Conservation (phyloP, 2,888 invertebrate species). For the Eupithecia tripunctaria region DNA sequence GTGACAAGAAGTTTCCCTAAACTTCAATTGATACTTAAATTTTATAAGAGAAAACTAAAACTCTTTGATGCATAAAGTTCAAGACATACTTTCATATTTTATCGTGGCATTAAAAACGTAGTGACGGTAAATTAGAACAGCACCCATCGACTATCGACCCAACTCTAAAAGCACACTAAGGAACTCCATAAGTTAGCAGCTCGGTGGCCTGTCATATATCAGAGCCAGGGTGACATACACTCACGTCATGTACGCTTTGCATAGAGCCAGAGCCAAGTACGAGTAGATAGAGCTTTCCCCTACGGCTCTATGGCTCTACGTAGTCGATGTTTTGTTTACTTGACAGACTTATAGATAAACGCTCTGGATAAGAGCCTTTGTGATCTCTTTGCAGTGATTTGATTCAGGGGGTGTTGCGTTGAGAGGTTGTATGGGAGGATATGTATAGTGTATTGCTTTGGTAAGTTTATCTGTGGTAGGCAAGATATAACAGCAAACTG, state of each 20-base stretch:
- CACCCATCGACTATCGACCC: slow-evolving; percentile 35
- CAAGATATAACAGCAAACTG: not conserved
- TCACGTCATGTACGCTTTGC: slow-evolving; percentile 71
- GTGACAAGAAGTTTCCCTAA: too few species aligned
- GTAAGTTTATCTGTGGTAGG: not conserved
- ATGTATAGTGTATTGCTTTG: not conserved
- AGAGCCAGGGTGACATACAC: slow-evolving; percentile 72
- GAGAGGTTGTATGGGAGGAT: slow-evolving; percentile 3
- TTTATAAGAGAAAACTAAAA: not conserved
- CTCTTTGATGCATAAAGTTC: too few species aligned
- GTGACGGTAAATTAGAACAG: not conserved
- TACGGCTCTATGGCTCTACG: slow-evolving; percentile 33
- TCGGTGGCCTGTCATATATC: slow-evolving; percentile 77
- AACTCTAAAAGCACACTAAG: slow-evolving; percentile 58
- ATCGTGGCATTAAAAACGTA: not conserved
- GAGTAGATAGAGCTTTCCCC: slow-evolving; percentile 44
- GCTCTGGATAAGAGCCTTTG: slow-evolving; percentile 25
- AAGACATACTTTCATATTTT: not conserved
- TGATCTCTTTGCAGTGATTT: slow-evolving; percentile 19
- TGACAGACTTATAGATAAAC: slow-evolving; percentile 35
- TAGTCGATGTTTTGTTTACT: slow-evolving; percentile 41
- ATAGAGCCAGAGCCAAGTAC: slow-evolving; percentile 40
- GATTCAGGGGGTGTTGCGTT: not conserved
- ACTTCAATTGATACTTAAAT: too few species aligned
- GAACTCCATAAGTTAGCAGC: slow-evolving; percentile 81